phyloP scores from a whole-genome alignment of 2,888 invertebrate species.

The Leptinotarsa juncta region DNA sequence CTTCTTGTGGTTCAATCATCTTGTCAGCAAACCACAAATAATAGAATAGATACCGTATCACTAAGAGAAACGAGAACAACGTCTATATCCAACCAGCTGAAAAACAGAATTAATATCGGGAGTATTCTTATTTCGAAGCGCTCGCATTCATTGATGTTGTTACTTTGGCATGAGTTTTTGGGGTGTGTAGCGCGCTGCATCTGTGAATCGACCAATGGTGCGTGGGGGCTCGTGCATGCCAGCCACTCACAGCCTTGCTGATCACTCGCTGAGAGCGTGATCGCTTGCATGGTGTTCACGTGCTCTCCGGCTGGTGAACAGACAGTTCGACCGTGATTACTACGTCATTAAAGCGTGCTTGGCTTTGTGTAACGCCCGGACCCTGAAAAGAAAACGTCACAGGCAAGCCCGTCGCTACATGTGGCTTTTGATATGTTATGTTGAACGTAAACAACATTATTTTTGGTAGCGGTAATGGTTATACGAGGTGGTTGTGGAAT shows the following conservation, averaged over 20 bases:
- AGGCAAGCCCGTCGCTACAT: slow-evolving; percentile 46
- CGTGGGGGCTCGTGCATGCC: slow-evolving; percentile 59
- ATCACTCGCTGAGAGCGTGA: slow-evolving; percentile 85
- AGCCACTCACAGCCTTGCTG: slow-evolving; percentile 71
- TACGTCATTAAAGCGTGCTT: slow-evolving; percentile 69
- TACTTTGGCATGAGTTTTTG: slow-evolving; percentile 63
- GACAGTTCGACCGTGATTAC: slow-evolving; percentile 73
- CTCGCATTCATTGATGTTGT: slow-evolving; percentile 58
- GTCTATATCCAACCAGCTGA: slow-evolving; percentile 29
- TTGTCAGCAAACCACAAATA: slow-evolving; percentile 16
- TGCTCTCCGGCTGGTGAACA: slow-evolving; percentile 80
- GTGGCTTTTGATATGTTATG: slow-evolving; percentile 14
- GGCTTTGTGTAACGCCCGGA: slow-evolving; percentile 46
- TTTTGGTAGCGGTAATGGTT: slow-evolving; percentile 7
- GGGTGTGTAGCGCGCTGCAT: slow-evolving; percentile 68
- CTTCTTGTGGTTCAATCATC: slow-evolving; percentile 29
- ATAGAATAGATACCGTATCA: not conserved
- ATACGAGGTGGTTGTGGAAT: not conserved
- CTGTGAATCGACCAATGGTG: slow-evolving; percentile 69
- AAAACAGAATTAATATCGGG: slow-evolving; percentile 33
- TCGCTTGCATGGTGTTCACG: slow-evolving; percentile 84
- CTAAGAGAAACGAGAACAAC: slow-evolving; percentile 5
- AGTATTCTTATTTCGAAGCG: slow-evolving; percentile 55
- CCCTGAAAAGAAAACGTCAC: slow-evolving; percentile 58
- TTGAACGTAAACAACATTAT: slow-evolving; percentile 10